Percentiles rank a stretch among this genome's conserved stretches.
Evolutionary conservation across 2,113 vertebrate genomes (phyloP).

Genomic region (Phaethornis superciliosus): DNA sequence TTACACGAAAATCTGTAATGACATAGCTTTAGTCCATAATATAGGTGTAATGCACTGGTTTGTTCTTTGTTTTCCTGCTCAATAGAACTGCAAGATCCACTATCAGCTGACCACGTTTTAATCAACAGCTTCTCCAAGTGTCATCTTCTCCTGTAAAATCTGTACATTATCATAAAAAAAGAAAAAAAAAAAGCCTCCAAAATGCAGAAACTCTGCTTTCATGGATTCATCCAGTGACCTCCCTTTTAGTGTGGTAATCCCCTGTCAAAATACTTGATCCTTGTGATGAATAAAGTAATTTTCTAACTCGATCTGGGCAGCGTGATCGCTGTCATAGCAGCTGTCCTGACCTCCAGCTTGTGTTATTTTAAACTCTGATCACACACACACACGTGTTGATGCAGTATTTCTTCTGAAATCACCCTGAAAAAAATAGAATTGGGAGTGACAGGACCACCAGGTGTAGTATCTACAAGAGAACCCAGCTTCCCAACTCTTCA

Average conservation of each 20-base stretch:
- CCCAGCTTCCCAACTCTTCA: not conserved
- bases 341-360: not conserved
- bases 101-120: not conserved
- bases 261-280: not conserved
- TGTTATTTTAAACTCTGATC: not conserved
- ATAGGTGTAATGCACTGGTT: not conserved
- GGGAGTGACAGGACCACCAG: not conserved
- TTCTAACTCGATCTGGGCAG: not conserved
- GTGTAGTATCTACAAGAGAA: not conserved
- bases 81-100: not conserved
- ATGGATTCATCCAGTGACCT: not conserved
- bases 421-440: not conserved
- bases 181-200: not conserved
- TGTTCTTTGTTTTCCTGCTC: conserved; percentile 28
- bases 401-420: not conserved
- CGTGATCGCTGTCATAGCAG: accelerated
- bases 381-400: too few relatives aligned
- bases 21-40: not conserved
- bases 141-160: not conserved
- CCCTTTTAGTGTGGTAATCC: not conserved
- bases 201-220: not conserved
- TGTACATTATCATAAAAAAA: not conserved
- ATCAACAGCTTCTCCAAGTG: not conserved
- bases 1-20: not conserved
- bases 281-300: not conserved